Evolutionary conservation across 30 jellyfish, hydroid and myxozoan species (phyloP), one percentile per base, ranked within the genome.

Genomic region (Cassiopea xamachana): DNA sequence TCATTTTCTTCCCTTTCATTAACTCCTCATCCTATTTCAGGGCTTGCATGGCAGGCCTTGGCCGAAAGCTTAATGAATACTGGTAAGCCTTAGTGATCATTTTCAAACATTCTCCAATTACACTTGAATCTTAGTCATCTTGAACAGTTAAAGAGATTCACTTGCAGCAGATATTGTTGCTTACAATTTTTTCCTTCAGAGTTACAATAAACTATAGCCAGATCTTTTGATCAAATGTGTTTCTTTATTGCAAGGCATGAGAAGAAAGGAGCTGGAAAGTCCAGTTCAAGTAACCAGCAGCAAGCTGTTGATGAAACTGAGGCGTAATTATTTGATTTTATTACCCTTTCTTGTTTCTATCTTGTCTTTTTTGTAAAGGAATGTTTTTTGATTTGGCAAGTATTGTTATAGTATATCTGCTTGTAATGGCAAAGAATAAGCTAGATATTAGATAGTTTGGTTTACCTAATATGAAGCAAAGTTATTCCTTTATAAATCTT

Each of bases 11-110:
- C 27, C 17, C 46, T 2, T 13, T 12, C 2, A 45, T 27, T 73
- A 13, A 12, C 2, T 76, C 70, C 1, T 46, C 15, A 9, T 55
- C 64, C 12, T 10, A 10, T 55, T 87, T 48, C 55, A 91, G 97
- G 75, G 92, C 97, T 44, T 91, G 97, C 73, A 95, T 95, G 99
- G 94, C 96, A 14, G 96, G 97, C 1, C 98, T 95, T 55, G 99
- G 99, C 58, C 69, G 88, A 49, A 95, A 95, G 71, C 86, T 95
- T 69, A 95, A 95, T 61, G 99, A 95, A 55, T 95, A 95, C 89
- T 95, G 99, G 99, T 91, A 83, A 55, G 96, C 14, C 46, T 12
- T 27, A 27, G 39, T 27, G 39, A 27, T 27, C 39, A 27, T 27
- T 27, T 27, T 27, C 39, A 27, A 27, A 27, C 39, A 27, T 27